A percentile compares a stretch with the other conserved stretches of the same genome.
Conservation (phyloP, 2,888 invertebrate genomes). For the Agonopterix heracliana region DNA sequence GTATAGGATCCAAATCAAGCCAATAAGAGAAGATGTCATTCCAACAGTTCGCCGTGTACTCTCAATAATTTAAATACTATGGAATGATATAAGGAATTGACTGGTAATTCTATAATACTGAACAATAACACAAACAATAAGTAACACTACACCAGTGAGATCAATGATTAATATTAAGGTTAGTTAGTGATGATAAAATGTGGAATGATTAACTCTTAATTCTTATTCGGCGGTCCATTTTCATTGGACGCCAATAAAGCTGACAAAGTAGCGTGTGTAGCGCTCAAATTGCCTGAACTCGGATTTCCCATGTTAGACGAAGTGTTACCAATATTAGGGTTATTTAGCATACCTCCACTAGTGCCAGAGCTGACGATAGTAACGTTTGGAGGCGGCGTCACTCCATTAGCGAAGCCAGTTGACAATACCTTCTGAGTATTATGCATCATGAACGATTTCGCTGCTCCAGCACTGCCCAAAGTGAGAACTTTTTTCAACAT, state of each 20-base stretch:
- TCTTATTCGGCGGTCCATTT: slow-evolving; percentile 24
- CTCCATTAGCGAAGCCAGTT: slow-evolving; percentile 64
- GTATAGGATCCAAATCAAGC: too few relatives aligned
- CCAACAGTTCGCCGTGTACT: too few relatives aligned
- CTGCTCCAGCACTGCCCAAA: slow-evolving; percentile 59
- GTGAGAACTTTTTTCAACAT: slow-evolving; percentile 72
- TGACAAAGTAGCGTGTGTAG: slow-evolving; percentile 68
- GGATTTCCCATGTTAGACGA: slow-evolving; percentile 47
- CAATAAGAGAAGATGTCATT: too few relatives aligned
- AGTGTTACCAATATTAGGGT: slow-evolving; percentile 32
- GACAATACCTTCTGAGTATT: slow-evolving; percentile 68
- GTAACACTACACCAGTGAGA: not conserved
- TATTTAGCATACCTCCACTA: slow-evolving; percentile 43
- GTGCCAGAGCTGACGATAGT: slow-evolving; percentile 68
- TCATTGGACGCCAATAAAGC: slow-evolving; percentile 57
- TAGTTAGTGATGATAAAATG: too few relatives aligned
- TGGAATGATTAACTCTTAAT: slow-evolving; percentile 9
- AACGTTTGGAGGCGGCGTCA: slow-evolving; percentile 62
- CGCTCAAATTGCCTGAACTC: slow-evolving; percentile 60
- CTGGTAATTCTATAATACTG: too few relatives aligned
- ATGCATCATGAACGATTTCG: slow-evolving; percentile 71
- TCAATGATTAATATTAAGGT: not conserved
- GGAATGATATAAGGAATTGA: too few relatives aligned
- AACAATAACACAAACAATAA: not conserved
- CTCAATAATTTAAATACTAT: too few relatives aligned